Evolutionary conservation across 2,113 vertebrate genomes (phyloP).

Genomic region (Galbula dea): DNA sequence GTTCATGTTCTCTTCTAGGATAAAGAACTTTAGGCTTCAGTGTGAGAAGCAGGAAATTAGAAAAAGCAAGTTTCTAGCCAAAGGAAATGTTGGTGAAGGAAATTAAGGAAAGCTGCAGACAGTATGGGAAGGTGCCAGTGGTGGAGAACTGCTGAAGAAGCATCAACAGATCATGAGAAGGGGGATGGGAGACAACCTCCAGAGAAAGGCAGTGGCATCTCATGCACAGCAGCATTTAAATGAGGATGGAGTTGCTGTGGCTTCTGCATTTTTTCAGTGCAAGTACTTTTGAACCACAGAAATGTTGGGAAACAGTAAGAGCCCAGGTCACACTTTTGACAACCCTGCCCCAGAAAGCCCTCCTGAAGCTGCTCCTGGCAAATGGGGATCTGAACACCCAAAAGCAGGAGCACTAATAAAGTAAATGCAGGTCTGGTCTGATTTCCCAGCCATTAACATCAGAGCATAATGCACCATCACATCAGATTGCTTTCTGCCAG

Average conservation of each 20-base stretch:
- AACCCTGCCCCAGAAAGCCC: neutral
- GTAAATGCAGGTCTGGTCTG: neutral
- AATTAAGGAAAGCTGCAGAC: neutral
- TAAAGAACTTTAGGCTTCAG: neutral
- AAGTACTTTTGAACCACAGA: neutral
- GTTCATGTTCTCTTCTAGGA: neutral
- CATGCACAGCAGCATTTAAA: neutral
- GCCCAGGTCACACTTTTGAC: too few relatives aligned
- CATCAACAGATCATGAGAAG: fast-evolving
- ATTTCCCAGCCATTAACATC: neutral
- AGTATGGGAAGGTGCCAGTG: fast-evolving
- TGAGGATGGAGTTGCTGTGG: too few relatives aligned
- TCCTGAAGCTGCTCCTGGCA: neutral
- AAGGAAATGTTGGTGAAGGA: neutral
- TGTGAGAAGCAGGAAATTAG: neutral
- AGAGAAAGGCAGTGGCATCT: neutral
- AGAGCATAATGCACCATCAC: neutral
- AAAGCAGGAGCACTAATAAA: neutral
- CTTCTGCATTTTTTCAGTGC: neutral
- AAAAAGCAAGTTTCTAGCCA: neutral
- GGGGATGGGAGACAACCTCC: neutral
- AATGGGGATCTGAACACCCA: fast-evolving
- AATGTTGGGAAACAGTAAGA: neutral
- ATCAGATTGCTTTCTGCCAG: neutral
- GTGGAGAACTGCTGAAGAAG: neutral